phyloP scores from a whole-genome alignment of 2,797 vertebrate species.

The Gymnoscopelus microlampas region DNA sequence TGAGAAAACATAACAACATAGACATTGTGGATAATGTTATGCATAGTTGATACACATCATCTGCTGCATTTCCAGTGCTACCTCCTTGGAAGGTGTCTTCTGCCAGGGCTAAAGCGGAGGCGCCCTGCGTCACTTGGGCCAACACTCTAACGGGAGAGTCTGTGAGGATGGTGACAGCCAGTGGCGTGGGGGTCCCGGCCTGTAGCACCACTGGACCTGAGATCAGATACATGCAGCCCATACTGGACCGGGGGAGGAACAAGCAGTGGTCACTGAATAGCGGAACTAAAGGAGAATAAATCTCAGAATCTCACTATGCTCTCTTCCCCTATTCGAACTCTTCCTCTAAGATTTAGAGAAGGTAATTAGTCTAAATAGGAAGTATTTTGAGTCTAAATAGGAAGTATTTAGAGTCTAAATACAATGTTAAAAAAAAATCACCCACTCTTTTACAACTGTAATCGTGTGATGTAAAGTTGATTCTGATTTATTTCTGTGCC shows the following conservation, averaged over 20 bases:
- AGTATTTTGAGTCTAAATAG: too few relatives aligned
- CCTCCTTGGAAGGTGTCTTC: slow-evolving; percentile 60
- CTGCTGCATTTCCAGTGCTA: slow-evolving; percentile 33
- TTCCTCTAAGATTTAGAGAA: too few relatives aligned
- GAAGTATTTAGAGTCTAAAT: too few relatives aligned
- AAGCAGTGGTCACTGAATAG: not conserved
- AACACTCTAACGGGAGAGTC: slow-evolving; percentile 50
- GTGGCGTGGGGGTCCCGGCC: slow-evolving; percentile 46
- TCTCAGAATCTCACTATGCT: not conserved
- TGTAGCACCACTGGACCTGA: slow-evolving; percentile 61
- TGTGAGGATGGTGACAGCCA: slow-evolving; percentile 58
- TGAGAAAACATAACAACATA: not conserved
- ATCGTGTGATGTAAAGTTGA: not conserved
- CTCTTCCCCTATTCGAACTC: too few relatives aligned
- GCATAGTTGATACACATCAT: slow-evolving; percentile 2
- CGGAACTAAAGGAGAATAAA: not conserved
- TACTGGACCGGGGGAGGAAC: not conserved
- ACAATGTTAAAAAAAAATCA: too few relatives aligned
- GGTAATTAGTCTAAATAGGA: too few relatives aligned
- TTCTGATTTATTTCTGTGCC: not conserved
- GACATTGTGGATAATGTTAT: not conserved
- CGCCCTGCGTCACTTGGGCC: slow-evolving; percentile 45
- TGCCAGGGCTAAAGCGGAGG: slow-evolving; percentile 25
- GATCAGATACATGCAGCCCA: slow-evolving; percentile 57
- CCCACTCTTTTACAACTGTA: too few relatives aligned